Evolutionary conservation across 2,113 vertebrate species (phyloP).

Genomic region (Naja naja): DNA sequence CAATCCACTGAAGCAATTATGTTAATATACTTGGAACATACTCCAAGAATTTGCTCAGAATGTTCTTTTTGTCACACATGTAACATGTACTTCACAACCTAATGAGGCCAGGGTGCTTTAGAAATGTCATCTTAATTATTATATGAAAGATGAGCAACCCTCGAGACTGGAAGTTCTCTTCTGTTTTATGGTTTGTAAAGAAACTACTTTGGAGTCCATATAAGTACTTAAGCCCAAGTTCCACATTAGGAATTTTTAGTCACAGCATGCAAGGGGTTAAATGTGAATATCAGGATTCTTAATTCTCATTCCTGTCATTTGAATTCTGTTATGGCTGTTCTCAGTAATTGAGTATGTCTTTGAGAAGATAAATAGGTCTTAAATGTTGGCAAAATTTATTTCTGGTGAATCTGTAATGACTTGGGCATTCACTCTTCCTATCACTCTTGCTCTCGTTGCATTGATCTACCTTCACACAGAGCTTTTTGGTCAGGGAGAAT

Average conservation of each 20-base stretch:
- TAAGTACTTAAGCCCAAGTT: not conserved
- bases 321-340: not conserved
- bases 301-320: not conserved
- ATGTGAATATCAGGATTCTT: constrained; percentile 1
- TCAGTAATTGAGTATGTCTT: not conserved
- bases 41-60: constrained; percentile 62
- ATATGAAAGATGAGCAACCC: constrained; percentile 34
- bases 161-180: constrained; percentile 5
- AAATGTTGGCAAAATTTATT: not conserved
- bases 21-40: constrained; percentile 62
- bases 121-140: constrained; percentile 51
- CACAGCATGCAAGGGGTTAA: not conserved
- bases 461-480: constrained; percentile 2
- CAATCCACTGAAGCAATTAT: constrained; percentile 49
- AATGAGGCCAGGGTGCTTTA: constrained; percentile 53
- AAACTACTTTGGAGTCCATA: not conserved
- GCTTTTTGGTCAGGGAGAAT: not conserved
- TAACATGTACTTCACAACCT: constrained; percentile 57
- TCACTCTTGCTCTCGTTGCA: not conserved
- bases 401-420: not conserved
- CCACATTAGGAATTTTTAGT: not conserved
- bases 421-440: constrained; percentile 16
- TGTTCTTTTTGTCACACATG: constrained; percentile 64
- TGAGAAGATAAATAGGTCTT: not conserved
- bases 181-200: not conserved